Conservation (phyloP, 2,113 vertebrate species). For the Aleadryas rufinucha region DNA sequence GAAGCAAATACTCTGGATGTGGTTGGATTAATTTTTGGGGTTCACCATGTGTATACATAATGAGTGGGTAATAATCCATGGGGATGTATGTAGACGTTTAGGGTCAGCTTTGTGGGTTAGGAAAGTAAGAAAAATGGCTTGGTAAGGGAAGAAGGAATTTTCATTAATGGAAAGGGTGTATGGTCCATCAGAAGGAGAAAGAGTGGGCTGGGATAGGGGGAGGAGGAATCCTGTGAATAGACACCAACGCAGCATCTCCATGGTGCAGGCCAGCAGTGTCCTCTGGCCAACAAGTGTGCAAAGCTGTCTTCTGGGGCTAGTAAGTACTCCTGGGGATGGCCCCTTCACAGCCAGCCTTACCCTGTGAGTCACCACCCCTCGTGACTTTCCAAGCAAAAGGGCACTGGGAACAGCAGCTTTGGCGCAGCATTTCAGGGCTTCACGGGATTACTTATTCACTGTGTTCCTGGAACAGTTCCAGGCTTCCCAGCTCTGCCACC, state of each 20-base stretch:
- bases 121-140: neutral
- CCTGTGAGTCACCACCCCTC: neutral
- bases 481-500: neutral
- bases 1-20: neutral
- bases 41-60: neutral
- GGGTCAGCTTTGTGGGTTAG: neutral
- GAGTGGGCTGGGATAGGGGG: neutral
- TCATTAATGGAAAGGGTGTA: neutral
- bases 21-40: neutral
- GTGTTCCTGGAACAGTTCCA: neutral
- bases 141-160: neutral
- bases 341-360: neutral
- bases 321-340: neutral
- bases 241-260: neutral
- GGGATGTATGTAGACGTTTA: neutral
- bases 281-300: neutral
- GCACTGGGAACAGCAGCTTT: neutral
- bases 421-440: neutral
- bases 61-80: neutral
- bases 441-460: constrained; percentile 43
- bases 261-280: rapidly evolving
- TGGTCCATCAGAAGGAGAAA: neutral
- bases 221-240: neutral
- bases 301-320: neutral
- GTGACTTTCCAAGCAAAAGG: neutral